Evolutionary conservation across 23 tunicate species (phyloP).

Genomic region (Ascidia mentula): DNA sequence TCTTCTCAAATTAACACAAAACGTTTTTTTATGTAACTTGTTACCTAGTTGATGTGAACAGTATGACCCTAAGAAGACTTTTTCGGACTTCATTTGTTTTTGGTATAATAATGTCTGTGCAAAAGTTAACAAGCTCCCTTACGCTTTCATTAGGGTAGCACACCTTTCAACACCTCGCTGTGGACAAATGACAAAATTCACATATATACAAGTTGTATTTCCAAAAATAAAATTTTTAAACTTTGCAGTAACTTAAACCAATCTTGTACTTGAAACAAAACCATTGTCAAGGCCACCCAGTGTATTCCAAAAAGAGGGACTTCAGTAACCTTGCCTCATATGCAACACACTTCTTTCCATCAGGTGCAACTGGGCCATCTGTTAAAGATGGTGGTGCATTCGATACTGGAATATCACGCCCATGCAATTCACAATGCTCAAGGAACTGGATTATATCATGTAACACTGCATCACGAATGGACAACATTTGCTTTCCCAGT

Average conservation of each 20-base stretch:
- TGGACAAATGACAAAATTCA: no score
- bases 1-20: no score
- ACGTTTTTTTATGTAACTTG: no score
- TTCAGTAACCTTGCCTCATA: constrained; percentile 90
- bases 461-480: constrained; percentile 70
- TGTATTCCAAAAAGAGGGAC: constrained; percentile 68
- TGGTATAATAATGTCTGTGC: no score
- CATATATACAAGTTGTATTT: no score
- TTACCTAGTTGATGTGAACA: no score
- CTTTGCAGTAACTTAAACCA: background rate
- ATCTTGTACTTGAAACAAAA: background rate
- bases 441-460: constrained; percentile 72
- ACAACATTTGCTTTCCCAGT: constrained; percentile 87
- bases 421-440: constrained; percentile 92
- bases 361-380: constrained; percentile 60
- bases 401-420: constrained; percentile 60
- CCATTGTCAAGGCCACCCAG: constrained; percentile 65
- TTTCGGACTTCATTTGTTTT: no score
- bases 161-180: no score
- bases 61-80: no score
- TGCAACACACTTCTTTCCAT: constrained; percentile 91
- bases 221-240: no score
- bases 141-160: no score
- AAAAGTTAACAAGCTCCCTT: no score
- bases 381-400: constrained; percentile 46